Evolutionary conservation across 1,140 invertebrate species (phyloP), one percentile per base, ranked within the genome.

Genomic region (Drosophila parabipectinata): DNA sequence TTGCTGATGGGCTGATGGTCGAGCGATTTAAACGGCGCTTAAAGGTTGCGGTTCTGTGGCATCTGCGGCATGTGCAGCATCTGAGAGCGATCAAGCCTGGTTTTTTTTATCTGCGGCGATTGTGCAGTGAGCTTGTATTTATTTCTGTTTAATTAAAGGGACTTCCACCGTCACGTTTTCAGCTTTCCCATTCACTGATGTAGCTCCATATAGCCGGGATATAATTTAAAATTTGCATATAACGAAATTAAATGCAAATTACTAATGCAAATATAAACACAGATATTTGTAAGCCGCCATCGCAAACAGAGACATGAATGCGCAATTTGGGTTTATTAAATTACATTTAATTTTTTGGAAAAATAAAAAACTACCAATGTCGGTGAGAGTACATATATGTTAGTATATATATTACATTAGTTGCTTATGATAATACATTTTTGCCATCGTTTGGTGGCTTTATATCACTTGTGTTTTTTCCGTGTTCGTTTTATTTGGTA

Each of bases 181-280:
- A 41, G 10, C 32, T 18, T 18, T 37, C 15, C 2, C 39, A 15
- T 47, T 47, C 18, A 47, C 18, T n/a, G 12, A n/a, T 4, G 34
- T 37, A n/a, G 45, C 50, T 21, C 21, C 21, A 53, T 50, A 34
- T 47, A 10, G 44, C 1, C 18, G 18, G 59, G 58, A 59, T 59
- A 75, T 84, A 63, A 60, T 72, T 79, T 47, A 47, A 72, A 79
- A 80, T 83, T 72, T 80, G 60, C 77, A 84, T 84, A 69, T 62
- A 75, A 41, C 64, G 34, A 74, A 78, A 87, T 75, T 75, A 71
- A 78, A 85, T 87, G 60, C 72, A 76, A 79, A 79, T 84, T 79
- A 76, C 60, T 61, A 58, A 44, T 24, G 64, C 51, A 79, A 84
- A 79, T 66, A 72, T 45, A 60, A 54, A 82, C 41, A 21, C 24